Conservation (phyloP, 1,140 invertebrate genomes). For the Platyura marginata region DNA sequence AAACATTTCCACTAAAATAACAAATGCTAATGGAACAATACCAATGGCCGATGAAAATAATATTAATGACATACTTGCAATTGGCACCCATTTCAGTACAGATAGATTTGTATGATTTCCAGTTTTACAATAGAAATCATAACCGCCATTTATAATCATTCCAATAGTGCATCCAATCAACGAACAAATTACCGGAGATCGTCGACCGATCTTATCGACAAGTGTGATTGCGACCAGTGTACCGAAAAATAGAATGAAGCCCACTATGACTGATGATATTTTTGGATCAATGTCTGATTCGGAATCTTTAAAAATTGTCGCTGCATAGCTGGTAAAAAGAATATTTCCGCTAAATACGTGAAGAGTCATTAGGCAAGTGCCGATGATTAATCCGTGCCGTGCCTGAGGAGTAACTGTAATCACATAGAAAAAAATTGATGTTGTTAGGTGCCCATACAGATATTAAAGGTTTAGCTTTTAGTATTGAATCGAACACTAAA, state of each 20-base stretch:
- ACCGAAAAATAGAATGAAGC: neutral
- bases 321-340: neutral
- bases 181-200: neutral
- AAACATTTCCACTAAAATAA: neutral
- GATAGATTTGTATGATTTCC: no score
- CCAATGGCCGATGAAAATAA: neutral
- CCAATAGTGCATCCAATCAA: neutral
- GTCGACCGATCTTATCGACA: neutral
- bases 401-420: no score
- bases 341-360: neutral
- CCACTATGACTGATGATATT: neutral
- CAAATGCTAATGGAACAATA: neutral
- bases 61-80: neutral
- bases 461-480: no score
- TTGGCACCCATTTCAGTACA: neutral
- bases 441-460: no score
- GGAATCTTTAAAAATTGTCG: neutral
- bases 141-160: neutral
- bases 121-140: no score
- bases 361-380: no score
- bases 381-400: no score
- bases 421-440: no score
- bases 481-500: no score
- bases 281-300: neutral
- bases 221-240: neutral